Conservation (phyloP, 2,797 vertebrate genomes). For the Sebastes taczanowskii region DNA sequence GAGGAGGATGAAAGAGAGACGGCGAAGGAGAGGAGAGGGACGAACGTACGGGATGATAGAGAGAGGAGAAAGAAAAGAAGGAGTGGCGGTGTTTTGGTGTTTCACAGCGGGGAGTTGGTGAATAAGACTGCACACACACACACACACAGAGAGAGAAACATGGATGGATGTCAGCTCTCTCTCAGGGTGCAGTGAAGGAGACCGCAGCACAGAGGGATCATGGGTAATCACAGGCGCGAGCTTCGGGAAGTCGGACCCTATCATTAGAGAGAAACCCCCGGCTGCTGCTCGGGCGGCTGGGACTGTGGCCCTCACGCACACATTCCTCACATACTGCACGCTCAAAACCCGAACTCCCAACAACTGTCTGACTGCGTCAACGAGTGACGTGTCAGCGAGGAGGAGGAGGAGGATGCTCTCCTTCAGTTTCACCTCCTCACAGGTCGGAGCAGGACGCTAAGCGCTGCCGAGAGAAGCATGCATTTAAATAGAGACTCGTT, state of each 20-base stretch:
- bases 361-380: not conserved
- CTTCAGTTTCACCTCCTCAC: not conserved
- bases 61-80: not conserved
- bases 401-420: too few relatives aligned
- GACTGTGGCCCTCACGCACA: not conserved
- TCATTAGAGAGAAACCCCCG: conserved; percentile 71
- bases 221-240: conserved; percentile 70
- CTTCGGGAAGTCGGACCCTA: conserved; percentile 49
- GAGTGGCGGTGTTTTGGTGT: conserved; percentile 51
- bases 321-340: conserved; percentile 62
- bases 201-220: conserved; percentile 62
- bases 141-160: conserved; percentile 11
- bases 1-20: conserved; percentile 59
- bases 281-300: conserved; percentile 19
- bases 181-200: not conserved
- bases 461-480: conserved; percentile 24
- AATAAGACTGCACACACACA: not conserved
- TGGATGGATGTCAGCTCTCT: conserved; percentile 42
- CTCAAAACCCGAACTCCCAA: not conserved
- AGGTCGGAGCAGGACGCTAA: not conserved
- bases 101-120: conserved; percentile 13
- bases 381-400: not conserved
- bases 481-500: conserved; percentile 25
- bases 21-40: not conserved
- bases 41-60: not conserved